These are phyloP conservation scores for Lamellibrachia columna DNA, from an alignment of 2,888 invertebrate species.

Conservation along the genomic window DNA sequence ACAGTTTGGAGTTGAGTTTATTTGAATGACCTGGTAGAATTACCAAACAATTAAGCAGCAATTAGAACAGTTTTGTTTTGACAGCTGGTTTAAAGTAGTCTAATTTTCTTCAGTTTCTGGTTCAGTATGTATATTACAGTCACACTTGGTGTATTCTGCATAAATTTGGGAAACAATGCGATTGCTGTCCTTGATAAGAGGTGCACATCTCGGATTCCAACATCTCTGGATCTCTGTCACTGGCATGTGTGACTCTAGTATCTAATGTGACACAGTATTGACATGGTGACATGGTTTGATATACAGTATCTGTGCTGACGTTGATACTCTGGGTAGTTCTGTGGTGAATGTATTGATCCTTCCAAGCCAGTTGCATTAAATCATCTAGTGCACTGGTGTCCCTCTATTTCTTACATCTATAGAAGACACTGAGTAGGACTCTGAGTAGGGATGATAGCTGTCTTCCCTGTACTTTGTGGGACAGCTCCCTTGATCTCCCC, in stretches of 20 bases:
- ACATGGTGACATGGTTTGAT: too few relatives aligned
- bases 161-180: too few relatives aligned
- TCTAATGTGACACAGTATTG: too few relatives aligned
- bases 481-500: not conserved
- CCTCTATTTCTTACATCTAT: not conserved
- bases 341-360: not conserved
- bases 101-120: not conserved
- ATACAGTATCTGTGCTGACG: too few relatives aligned
- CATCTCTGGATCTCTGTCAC: too few relatives aligned
- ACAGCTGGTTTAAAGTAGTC: not conserved
- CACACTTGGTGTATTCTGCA: not conserved
- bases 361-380: not conserved
- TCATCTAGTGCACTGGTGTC: not conserved
- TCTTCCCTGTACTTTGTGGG: not conserved
- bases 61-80: not conserved
- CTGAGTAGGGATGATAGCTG: not conserved
- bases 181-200: not conserved
- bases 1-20: not conserved
- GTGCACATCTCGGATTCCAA: not conserved
- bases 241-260: too few relatives aligned
- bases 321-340: not conserved
- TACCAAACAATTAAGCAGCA: not conserved
- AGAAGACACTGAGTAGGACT: not conserved
- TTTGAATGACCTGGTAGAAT: not conserved
- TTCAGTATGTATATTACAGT: too few relatives aligned